These are phyloP conservation scores for Crocuta crocuta DNA, from an alignment of 2,113 vertebrate species.

Conservation along the genomic window DNA sequence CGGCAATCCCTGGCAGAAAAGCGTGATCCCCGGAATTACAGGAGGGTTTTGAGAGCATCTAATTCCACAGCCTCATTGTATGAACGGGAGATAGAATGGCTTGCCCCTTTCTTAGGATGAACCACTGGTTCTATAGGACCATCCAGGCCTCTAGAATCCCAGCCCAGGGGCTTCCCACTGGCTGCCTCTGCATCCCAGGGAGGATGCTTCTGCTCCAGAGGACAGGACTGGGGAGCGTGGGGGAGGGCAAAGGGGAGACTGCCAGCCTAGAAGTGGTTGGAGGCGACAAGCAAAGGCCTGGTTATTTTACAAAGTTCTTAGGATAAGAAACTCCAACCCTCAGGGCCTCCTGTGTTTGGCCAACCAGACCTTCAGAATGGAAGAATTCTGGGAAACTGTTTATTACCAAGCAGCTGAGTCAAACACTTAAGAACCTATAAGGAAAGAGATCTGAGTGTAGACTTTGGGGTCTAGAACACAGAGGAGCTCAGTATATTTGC, in stretches of 20 bases:
- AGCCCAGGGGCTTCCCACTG: background rate
- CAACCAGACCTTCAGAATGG: background rate
- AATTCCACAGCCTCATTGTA: background rate
- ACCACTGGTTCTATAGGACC: background rate
- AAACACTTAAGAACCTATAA: background rate
- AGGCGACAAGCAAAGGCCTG: background rate
- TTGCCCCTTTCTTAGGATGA: background rate
- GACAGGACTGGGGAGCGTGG: background rate
- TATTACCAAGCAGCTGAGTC: background rate
- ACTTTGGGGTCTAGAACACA: background rate
- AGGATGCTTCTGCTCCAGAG: background rate
- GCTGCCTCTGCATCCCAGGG: background rate
- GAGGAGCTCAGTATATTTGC: background rate
- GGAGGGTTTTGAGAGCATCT: background rate
- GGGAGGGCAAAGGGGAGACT: background rate
- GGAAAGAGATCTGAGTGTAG: background rate
- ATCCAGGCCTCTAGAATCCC: background rate
- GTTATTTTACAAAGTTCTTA: background rate
- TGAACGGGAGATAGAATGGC: background rate
- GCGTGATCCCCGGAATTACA: background rate
- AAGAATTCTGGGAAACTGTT: background rate
- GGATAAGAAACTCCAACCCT: background rate
- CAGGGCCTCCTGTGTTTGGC: background rate
- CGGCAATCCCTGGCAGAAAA: background rate
- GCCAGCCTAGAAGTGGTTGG: background rate